Evolutionary conservation across 2,797 vertebrate species (phyloP), one percentile per base, ranked within the genome.

Genomic region (Pangasius krempfi): DNA sequence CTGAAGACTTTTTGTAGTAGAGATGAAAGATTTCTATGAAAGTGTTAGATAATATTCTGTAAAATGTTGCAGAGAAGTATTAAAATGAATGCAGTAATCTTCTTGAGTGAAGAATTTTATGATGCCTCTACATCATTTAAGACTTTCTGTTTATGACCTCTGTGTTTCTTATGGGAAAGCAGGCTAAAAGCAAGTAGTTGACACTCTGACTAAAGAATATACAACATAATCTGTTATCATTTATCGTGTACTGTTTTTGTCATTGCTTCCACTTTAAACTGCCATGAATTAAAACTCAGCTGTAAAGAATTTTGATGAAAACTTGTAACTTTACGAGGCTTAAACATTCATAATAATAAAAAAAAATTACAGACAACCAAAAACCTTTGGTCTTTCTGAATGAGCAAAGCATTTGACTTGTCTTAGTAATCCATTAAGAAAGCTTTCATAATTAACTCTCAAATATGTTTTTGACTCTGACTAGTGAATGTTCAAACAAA

Each of bases 331-430:
- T 82, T 47, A 62, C 30, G 6, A 80, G n/a, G 40, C 40, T 16
- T 20, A 83, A n/a, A 83, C 20, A 47, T 30, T 47, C 16, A 66
- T 66, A 1, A 27, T 79, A 56, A 54, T 37, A 25, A 52, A 79
- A 79, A 37, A 79, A 79, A 50, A 79, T 12, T 4, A 56, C 6
- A 80, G 22, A 76, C 25, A 87, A 73, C 60, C 2, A 22, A 70
- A 72, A 87, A 40, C 44, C 33, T 73, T 44, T 50, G n/a, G 44
- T 58, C 56, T 86, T 81, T 84, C 37, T 84, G 78, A 84, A 86
- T 70, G 58, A 87, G 68, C 27, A 90, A 75, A 18, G 25, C 70
- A n/a, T 88, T 33, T 33, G 52, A 33, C 76, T 56, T n/a, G 13
- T 18, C 50, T 79, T 54, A 20, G 7, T 52, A 52, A 78, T n/a